Evolutionary conservation across 2,888 invertebrate species (phyloP), one percentile per base, ranked within the genome.

Genomic region (Lycaena phlaeas): DNA sequence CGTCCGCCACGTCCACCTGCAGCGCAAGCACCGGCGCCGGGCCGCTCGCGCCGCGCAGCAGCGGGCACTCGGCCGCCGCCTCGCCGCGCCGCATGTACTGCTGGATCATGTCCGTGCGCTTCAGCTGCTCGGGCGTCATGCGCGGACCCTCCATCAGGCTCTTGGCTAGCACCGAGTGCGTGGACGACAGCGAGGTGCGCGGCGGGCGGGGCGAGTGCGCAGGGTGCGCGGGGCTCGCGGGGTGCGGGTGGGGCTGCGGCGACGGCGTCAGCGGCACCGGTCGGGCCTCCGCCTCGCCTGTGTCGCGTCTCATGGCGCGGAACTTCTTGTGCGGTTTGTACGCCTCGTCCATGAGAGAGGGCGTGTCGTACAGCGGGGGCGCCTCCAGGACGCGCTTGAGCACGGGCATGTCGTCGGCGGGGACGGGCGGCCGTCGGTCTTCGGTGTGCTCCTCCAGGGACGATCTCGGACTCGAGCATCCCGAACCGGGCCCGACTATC

Each of bases 271-370:
- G 70, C 43, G 70, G 65, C 50, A 63, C 63, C 12, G 70, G 67
- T 39, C 75, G 69, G 40, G 78, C 76, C 49, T 91, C 92, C 2
- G 93, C 92, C 61, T 94, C 94, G 29, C 92, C 92, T 1, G 90
- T 89, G 64, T 94, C 94, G 55, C 93, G 92, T 15, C 94, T 86
- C 65, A 94, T 84, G 2, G 94, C 94, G 30, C 96, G 90, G 88
- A 96, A 96, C 74, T 96, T 96, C 78, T 96, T 96, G 86, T 96
- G 96, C 46, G 96, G 96, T 69, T 96, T 95, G 85, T 96, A 96
- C 10, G 95, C 95, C 76, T 95, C 96, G 69, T 96, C 95, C 95
- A 96, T 96, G 42, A 96, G 77, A 1, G 93, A 92, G 64, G 93
- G 93, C 41, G 95, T 94, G 65, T 95, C 95, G 73, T 95, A 94